Conservation (phyloP, 1,140 invertebrate species). For the Pectinophora gossypiella region DNA sequence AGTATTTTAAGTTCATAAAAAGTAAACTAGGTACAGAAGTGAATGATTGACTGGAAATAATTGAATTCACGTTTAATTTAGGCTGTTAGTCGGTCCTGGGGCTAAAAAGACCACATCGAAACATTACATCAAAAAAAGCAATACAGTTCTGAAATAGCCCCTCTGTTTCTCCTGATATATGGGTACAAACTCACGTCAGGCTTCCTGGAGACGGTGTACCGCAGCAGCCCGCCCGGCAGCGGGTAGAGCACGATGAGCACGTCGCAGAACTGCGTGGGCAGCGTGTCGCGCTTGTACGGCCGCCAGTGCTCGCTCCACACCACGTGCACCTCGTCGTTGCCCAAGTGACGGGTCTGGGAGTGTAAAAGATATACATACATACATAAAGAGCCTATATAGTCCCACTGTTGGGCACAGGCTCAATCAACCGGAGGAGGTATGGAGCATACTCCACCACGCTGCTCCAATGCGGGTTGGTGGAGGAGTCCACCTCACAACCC, state of each 20-base stretch:
- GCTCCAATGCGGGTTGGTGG: too few relatives aligned
- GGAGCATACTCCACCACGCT: too few relatives aligned
- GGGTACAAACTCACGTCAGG: conserved; percentile 82
- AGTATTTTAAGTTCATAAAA: not conserved
- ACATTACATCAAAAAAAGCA: too few relatives aligned
- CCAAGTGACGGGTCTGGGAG: conserved; percentile 91
- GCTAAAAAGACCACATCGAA: too few relatives aligned
- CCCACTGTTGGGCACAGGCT: too few relatives aligned
- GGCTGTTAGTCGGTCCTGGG: too few relatives aligned
- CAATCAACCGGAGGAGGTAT: too few relatives aligned
- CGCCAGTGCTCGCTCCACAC: conserved; percentile 98
- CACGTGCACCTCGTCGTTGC: conserved; percentile 99
- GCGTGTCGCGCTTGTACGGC: conserved; percentile 96
- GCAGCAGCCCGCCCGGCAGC: conserved; percentile 85
- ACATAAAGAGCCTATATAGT: too few relatives aligned
- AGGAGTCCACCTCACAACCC: too few relatives aligned
- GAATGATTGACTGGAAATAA: not conserved
- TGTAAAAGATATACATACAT: not conserved
- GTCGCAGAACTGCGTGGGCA: conserved; percentile 99
- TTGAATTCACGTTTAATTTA: too few relatives aligned
- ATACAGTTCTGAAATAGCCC: too few relatives aligned
- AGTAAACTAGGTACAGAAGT: not conserved
- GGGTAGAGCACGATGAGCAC: conserved; percentile 98
- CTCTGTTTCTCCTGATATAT: too few relatives aligned
- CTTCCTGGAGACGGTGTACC: conserved; percentile 90